Evolutionary conservation across 2,113 vertebrate genomes (phyloP).

Genomic region (Turdus rufiventris): DNA sequence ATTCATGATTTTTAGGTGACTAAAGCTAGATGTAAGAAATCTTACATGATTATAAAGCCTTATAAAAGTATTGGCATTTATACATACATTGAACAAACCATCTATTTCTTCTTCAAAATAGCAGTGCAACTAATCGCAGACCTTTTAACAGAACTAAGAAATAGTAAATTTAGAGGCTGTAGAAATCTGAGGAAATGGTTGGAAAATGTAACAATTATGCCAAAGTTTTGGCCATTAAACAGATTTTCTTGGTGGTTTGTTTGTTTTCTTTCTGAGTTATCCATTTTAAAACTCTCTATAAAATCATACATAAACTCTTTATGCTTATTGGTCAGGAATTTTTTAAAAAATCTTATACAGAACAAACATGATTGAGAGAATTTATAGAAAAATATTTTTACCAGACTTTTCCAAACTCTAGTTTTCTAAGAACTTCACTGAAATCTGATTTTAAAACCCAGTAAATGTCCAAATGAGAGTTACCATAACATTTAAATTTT

Average conservation of each 20-base stretch:
- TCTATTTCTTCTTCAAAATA: neutral
- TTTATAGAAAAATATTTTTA: neutral
- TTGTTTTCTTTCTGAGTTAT: neutral
- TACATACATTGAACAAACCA: neutral
- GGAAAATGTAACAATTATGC: neutral
- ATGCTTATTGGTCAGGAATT: neutral
- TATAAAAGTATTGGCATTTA: neutral
- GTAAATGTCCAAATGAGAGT: neutral
- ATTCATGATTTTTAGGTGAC: neutral
- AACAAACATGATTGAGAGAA: neutral
- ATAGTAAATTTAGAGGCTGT: neutral
- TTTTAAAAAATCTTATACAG: neutral
- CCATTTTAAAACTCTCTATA: neutral
- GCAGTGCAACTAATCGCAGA: neutral
- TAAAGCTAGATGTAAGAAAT: neutral
- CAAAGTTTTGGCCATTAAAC: neutral
- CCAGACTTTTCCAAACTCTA: neutral
- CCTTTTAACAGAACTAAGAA: neutral
- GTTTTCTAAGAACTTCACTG: neutral
- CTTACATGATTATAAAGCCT: neutral
- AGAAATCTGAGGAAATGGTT: neutral
- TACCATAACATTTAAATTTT: neutral
- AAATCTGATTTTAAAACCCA: neutral
- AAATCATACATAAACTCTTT: neutral
- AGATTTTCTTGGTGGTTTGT: rapidly evolving